Percentiles rank a stretch among this genome's conserved stretches.
Conservation (phyloP, 2,797 vertebrate species). For the Myotis planiceps region DNA sequence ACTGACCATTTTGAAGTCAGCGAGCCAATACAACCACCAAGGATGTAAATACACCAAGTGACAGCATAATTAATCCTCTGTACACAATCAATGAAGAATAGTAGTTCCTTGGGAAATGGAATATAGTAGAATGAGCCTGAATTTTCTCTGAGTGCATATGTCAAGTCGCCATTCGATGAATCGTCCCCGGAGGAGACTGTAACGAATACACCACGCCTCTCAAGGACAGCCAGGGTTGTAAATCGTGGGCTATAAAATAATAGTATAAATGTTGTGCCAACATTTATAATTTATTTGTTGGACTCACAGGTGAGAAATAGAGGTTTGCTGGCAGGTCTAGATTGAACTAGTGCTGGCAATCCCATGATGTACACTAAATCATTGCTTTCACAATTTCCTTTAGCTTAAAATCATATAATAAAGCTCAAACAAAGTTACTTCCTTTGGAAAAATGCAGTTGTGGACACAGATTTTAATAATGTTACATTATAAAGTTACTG, state of each 20-base stretch:
- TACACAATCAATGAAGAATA: constrained; percentile 83
- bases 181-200: constrained; percentile 79
- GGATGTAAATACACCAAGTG: constrained; percentile 82
- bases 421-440: constrained; percentile 80
- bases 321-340: constrained; percentile 83
- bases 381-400: constrained; percentile 76
- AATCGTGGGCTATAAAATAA: constrained; percentile 85
- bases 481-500: constrained; percentile 8
- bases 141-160: constrained; percentile 80
- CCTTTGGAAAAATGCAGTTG: constrained; percentile 70
- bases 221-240: constrained; percentile 84
- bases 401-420: constrained; percentile 83
- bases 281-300: constrained; percentile 84
- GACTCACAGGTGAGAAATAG: constrained; percentile 83
- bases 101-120: constrained; percentile 79
- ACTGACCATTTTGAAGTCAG: constrained; percentile 70
- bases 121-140: constrained; percentile 69
- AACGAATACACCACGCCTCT: constrained; percentile 80
- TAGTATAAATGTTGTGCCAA: constrained; percentile 83
- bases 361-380: constrained; percentile 81
- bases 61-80: constrained; percentile 86
- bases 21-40: constrained; percentile 72
- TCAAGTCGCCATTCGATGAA: constrained; percentile 79
- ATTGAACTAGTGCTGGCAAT: constrained; percentile 82
- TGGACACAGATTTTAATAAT: constrained; percentile 75